Base-by-base conservation (phyloP, 2,888 invertebrate species). In the Seira sanloemensis region DNA sequence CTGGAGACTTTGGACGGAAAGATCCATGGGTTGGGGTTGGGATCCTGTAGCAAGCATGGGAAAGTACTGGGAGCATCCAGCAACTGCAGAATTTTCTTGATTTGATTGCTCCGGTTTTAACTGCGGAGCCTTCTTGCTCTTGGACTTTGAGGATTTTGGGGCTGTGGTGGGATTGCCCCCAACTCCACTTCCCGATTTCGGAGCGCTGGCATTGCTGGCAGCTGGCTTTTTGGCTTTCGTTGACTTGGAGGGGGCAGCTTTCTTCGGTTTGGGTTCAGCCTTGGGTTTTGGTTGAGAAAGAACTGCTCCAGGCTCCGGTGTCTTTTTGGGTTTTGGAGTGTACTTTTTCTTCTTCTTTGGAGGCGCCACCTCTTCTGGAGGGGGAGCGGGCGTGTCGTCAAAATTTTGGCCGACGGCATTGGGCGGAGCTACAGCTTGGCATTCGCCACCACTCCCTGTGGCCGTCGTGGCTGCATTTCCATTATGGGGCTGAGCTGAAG, bases 261-360 rank as follows among this genome's bases (percentile, higher is more conserved):
- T 50, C 12, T 4, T 4, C 37, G 50, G 74, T 37, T 54, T 65
- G 5, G 66, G 12, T 24, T 2, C 54, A 27, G 26, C 50, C 12
- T 12, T 7, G 50, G 2, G 50, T 50, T 50, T 12, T 2, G 16
- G n/a, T 50, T 50, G n/a, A n/a, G n/a, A n/a, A n/a, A n/a, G n/a
- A n/a, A n/a, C 2, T n/a, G 67, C 16, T 67, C 1, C 21, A 50
- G 67, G 24, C 7, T 1, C 23, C 24, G 73, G 16, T 24, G 72
- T 50, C 7, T 58, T 27, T 21, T 78, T 78, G 0, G 65, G 71
- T n/a, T 79, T 79, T 0, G 79, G 79, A 1, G 58, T 73, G 26
- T 73, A 79, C 19, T 79, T 79, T 27, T 79, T 79, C 54, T 79
- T 79, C 50, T 79, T 79, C 67, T 79, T 79, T 19, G 73, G 54